Conservation (phyloP, 2,113 vertebrate genomes). For the Vimba vimba region DNA sequence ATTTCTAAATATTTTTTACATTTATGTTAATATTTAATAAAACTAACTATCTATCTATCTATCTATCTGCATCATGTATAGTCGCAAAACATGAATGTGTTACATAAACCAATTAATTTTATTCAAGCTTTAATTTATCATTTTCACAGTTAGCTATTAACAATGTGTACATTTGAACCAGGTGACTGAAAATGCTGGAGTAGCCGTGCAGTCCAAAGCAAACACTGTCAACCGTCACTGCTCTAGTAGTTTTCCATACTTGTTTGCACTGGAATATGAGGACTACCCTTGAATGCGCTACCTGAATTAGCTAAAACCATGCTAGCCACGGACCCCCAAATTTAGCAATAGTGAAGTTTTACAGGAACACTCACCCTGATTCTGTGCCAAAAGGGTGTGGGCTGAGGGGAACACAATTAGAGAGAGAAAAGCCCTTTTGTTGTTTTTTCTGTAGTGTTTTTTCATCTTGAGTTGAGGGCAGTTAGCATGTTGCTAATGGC, state of each 20-base stretch:
- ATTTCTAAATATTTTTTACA: background rate
- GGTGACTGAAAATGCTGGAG: slow-evolving; percentile 16
- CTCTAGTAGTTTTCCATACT: slow-evolving; percentile 50
- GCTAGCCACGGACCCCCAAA: background rate
- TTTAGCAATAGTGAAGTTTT: slow-evolving; percentile 10
- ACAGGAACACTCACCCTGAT: background rate
- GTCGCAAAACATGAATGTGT: background rate
- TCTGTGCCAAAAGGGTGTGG: background rate
- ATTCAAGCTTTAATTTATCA: background rate
- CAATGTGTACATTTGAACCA: background rate
- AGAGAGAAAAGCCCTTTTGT: slow-evolving; percentile 31
- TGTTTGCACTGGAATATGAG: slow-evolving; percentile 48
- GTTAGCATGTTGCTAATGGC: slow-evolving; percentile 62
- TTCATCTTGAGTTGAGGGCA: slow-evolving; percentile 48
- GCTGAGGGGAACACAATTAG: background rate
- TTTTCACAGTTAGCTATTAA: background rate
- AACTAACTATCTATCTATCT: too few species aligned
- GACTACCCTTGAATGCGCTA: background rate
- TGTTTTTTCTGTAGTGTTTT: slow-evolving; percentile 56
- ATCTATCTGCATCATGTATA: too few species aligned
- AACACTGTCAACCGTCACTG: slow-evolving; percentile 26
- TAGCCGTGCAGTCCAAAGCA: slow-evolving; percentile 11
- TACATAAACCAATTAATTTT: background rate
- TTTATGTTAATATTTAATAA: background rate
- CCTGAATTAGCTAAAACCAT: background rate